Conservation (phyloP, 2,888 invertebrate genomes). For the Parnassius orleans region DNA sequence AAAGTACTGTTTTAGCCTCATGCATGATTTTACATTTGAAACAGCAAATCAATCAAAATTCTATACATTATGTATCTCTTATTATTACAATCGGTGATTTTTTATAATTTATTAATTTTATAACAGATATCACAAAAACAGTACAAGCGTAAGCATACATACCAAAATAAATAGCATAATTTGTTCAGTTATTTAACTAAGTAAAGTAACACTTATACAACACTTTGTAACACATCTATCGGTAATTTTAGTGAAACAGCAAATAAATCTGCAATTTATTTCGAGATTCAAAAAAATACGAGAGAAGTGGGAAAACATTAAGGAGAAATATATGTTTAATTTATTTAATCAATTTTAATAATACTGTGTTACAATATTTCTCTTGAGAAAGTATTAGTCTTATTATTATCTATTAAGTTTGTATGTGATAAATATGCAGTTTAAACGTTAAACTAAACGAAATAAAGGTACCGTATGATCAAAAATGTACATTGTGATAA, state of each 20-base stretch:
- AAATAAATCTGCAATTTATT: not conserved
- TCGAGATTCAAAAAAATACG: no score
- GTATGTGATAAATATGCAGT: no score
- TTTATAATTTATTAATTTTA: constrained; percentile 6
- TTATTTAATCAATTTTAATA: not conserved
- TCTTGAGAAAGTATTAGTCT: constrained; percentile 1
- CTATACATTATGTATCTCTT: no score
- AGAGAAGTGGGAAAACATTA: no score
- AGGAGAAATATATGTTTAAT: not conserved
- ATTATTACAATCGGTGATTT: no score
- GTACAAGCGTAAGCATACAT: not conserved
- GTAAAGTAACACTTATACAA: not conserved
- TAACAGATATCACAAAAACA: constrained; percentile 17
- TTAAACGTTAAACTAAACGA: no score
- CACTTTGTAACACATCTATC: not conserved
- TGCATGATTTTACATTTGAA: constrained; percentile 18
- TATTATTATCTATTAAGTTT: not conserved
- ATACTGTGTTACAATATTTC: constrained; percentile 16
- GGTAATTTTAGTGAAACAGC: not conserved
- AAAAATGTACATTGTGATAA: no score
- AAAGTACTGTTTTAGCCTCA: constrained; percentile 17
- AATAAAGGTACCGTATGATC: no score
- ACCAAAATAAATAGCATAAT: no score
- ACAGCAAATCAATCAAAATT: constrained; percentile 11
- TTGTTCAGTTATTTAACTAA: no score